A percentile compares a stretch with the other conserved stretches of the same genome.
Conservation (phyloP, 2,113 vertebrate genomes). For the Clarias macrocephalus region DNA sequence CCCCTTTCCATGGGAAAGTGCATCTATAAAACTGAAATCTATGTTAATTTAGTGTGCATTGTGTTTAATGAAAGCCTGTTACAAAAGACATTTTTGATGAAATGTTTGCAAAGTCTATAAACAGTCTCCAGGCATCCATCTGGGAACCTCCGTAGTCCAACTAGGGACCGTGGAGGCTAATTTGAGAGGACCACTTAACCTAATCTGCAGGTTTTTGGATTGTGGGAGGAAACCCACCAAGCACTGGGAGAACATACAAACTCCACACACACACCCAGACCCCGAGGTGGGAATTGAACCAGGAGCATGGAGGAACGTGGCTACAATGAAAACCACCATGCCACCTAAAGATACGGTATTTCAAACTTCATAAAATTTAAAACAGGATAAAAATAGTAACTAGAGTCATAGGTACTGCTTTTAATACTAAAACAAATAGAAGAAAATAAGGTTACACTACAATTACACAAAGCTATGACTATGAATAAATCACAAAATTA, state of each 20-base stretch:
- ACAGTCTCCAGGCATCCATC: background rate
- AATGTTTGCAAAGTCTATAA: background rate
- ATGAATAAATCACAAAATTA: background rate
- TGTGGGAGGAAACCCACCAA: too few species aligned
- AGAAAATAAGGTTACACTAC: background rate
- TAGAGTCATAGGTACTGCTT: background rate
- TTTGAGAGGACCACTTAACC: too few species aligned
- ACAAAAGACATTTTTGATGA: background rate
- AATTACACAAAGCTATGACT: background rate
- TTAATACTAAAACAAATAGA: background rate
- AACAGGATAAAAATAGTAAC: background rate
- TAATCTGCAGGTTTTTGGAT: too few species aligned
- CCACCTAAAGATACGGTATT: background rate
- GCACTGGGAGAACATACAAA: too few species aligned
- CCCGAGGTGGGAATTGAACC: too few species aligned
- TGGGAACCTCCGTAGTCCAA: too few species aligned
- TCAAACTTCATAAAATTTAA: background rate
- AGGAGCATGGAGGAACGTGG: too few species aligned
- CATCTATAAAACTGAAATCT: too few species aligned
- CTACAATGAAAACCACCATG: too few species aligned
- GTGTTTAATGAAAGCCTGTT: background rate
- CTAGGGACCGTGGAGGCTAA: too few species aligned
- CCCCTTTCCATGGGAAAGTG: background rate
- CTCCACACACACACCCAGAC: too few species aligned
- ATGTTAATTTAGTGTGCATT: background rate